Conservation (phyloP, 2,888 invertebrate species). For the Parascotia fuliginaria region DNA sequence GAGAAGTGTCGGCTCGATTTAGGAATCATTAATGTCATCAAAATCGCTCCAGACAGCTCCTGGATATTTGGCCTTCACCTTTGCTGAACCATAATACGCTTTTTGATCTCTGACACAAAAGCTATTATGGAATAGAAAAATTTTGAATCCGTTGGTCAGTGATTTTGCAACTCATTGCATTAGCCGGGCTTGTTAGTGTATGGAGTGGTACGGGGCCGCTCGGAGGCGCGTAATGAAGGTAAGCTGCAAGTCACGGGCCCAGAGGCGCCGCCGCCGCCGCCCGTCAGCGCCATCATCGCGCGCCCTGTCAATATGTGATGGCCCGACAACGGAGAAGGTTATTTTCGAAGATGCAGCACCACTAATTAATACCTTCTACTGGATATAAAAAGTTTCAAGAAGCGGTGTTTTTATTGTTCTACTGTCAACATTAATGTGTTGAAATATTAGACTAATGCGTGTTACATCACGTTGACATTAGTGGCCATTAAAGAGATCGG, state of each 20-base stretch:
- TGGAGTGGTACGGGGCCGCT: conserved; percentile 51
- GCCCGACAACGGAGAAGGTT: conserved; percentile 79
- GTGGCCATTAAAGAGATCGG: conserved; percentile 25
- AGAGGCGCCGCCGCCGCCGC: conserved; percentile 69
- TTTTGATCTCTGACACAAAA: conserved; percentile 44
- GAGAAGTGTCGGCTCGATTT: conserved; percentile 68
- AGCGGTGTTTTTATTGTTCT: conserved; percentile 73
- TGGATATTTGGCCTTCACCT: conserved; percentile 50
- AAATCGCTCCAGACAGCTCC: conserved; percentile 73
- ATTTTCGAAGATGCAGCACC: conserved; percentile 78
- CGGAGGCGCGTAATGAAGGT: conserved; percentile 74
- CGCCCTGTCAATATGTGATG: conserved; percentile 78
- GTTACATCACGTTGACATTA: conserved; percentile 39
- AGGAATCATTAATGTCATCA: conserved; percentile 81
- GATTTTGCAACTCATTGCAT: conserved; percentile 84
- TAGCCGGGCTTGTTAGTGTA: conserved; percentile 83
- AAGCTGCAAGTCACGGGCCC: conserved; percentile 79
- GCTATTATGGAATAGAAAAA: conserved; percentile 46
- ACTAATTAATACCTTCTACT: conserved; percentile 80
- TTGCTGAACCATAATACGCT: conserved; percentile 46
- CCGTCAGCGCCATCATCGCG: conserved; percentile 73
- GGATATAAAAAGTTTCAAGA: conserved; percentile 68
- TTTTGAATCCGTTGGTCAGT: conserved; percentile 44
- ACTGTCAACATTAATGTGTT: conserved; percentile 65
- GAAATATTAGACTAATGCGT: conserved; percentile 50